These are phyloP conservation scores for Anthopleura sola DNA, from an alignment of 64 coral and sea anemone species.

Conservation along the genomic window DNA sequence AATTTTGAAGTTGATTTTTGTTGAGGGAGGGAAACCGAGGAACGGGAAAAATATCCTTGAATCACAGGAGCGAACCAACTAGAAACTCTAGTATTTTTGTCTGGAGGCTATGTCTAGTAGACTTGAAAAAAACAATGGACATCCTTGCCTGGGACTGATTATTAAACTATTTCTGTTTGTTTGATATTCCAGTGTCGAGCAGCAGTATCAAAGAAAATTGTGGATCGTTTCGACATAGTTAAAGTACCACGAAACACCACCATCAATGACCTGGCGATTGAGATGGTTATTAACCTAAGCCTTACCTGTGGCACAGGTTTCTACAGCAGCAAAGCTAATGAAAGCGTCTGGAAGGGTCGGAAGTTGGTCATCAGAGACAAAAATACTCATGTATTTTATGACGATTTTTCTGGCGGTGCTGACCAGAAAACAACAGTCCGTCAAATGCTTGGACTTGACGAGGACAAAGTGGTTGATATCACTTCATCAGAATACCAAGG, in stretches of 20 bases:
- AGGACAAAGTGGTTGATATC: conserved; percentile 68
- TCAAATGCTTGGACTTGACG: conserved; percentile 79
- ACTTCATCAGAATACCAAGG: conserved; percentile 45
- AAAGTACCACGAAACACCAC: conserved; percentile 85
- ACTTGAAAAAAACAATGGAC: too few species aligned
- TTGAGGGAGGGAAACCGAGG: too few species aligned
- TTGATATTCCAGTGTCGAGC: conserved; percentile 61
- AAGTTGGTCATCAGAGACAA: conserved; percentile 82
- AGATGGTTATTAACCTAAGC: conserved; percentile 86
- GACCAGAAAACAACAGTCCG: conserved; percentile 75
- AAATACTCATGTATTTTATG: conserved; percentile 72
- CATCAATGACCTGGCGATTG: conserved; percentile 77
- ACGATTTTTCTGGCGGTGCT: conserved; percentile 79
- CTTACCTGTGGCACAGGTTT: conserved; percentile 89
- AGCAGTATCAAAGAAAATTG: conserved; percentile 85
- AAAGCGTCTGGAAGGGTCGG: conserved; percentile 78
- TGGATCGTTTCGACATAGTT: conserved; percentile 87
- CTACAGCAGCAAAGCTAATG: conserved; percentile 78
- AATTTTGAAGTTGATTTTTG: too few species aligned
- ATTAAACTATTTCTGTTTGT: neutral
- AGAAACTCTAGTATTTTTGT: too few species aligned
- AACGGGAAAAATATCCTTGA: too few species aligned
- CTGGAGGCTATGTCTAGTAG: too few species aligned
- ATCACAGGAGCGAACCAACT: too few species aligned
- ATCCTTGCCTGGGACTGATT: too few species aligned